Conservation (phyloP, 2,113 vertebrate genomes). For the Rattus norvegicus region DNA sequence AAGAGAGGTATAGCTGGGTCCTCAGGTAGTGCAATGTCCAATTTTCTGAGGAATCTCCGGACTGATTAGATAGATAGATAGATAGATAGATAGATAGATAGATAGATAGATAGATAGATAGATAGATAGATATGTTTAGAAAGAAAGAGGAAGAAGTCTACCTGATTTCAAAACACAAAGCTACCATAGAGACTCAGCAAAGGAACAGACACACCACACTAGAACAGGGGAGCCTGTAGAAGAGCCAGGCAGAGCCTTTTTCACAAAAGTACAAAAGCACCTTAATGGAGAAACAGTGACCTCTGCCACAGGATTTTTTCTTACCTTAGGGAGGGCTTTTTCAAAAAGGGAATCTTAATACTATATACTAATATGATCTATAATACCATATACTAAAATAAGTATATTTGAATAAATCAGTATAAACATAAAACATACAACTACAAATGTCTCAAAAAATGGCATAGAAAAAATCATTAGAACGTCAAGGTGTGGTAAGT, state of each 20-base stretch:
- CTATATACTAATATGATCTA: neutral
- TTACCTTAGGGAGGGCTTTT: neutral
- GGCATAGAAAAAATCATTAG: neutral
- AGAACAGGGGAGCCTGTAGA: neutral
- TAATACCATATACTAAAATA: neutral
- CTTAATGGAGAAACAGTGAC: neutral
- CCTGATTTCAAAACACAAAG: neutral
- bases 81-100: neutral
- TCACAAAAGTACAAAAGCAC: neutral
- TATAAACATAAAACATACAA: neutral
- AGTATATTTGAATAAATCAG: neutral
- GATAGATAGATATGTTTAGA: neutral
- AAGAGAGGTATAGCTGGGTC: no score
- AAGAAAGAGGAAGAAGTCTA: neutral
- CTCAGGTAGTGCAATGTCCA: no score
- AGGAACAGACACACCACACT: neutral
- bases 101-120: no score
- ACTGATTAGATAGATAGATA: no score
- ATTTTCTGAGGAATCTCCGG: no score
- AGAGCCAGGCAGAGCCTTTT: neutral
- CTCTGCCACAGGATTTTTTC: neutral
- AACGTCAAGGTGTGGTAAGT: neutral
- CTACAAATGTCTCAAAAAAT: neutral
- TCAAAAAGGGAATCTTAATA: neutral
- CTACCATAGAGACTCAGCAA: neutral